Evolutionary conservation across 2,113 vertebrate species (phyloP), one percentile per base, ranked within the genome.

Genomic region (Ciconia stormi): DNA sequence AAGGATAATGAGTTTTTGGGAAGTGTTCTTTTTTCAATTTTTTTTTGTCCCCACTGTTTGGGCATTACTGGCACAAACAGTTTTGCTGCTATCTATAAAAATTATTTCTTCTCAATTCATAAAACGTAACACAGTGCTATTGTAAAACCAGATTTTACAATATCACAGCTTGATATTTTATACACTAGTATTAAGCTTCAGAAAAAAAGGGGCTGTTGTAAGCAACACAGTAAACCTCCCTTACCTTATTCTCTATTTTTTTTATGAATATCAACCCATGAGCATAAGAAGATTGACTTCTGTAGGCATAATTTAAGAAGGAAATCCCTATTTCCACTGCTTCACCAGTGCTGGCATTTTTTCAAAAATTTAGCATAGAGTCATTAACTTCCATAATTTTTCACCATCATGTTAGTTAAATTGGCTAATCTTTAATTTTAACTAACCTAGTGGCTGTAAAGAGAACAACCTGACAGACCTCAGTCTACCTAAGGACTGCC

Each of bases 11-110:
- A 44, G 27, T 66, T 87, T 79, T 32, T 12, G 4, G 8, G 11
- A 67, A 71, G 6, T 18, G 9, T 47, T 44, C 11, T 63, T 65
- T 81, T 16, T 6, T 58, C 4, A 0, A 0, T 26, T 15, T 47
- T 34, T 52, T 82, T 61, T 92, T 58, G 23, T 50, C 36, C 10
- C 38, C 12, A 8, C 8, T 59, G 3, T 67, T 80, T 49, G 16
- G 9, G 79, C 38, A 13, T 53, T 78, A 70, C 8, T 62, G 19
- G 8, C 46, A 66, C 18, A 70, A 78, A 5, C 11, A 58, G 21
- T 73, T 93, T 83, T 81, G 14, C 27, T 58, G 13, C 3, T 87
- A 1, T 84, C 9, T 58, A 29, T 66, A 83, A 73, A 80, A 87
- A 49, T 59, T 12, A 11, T 40, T 86, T 80, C 34, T 81, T 72